Evolutionary conservation across 2,113 vertebrate genomes (phyloP).

Genomic region (Mesocricetus auratus): DNA sequence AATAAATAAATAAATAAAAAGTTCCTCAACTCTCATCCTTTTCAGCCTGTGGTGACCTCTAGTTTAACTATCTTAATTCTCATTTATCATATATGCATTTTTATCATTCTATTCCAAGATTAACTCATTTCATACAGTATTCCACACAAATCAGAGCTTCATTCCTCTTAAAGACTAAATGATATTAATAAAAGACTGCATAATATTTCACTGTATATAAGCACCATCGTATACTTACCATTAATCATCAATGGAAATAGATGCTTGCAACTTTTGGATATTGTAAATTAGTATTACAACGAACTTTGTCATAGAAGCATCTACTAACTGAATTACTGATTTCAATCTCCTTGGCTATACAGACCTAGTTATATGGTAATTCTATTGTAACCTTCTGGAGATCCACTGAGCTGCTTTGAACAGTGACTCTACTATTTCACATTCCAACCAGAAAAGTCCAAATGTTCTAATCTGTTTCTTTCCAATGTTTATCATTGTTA

Average conservation of each 20-base stretch:
- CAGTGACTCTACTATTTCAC: not conserved
- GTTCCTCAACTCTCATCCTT: not conserved
- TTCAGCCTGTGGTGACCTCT: not conserved
- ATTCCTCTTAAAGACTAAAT: conserved; percentile 1
- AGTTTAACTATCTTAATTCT: not conserved
- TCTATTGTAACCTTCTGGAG: not conserved
- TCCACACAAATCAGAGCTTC: not conserved
- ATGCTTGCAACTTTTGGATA: not conserved
- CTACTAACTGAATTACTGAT: not conserved
- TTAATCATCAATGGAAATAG: not conserved
- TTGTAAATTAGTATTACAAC: not conserved
- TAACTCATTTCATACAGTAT: not conserved
- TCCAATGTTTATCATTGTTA: not conserved
- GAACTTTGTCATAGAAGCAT: not conserved
- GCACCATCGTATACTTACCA: not conserved
- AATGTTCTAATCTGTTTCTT: not conserved
- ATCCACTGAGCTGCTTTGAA: not conserved
- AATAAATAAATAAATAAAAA: no score
- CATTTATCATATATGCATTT: not conserved
- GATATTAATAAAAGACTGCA: no score
- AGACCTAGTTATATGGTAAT: not conserved
- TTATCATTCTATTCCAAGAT: not conserved
- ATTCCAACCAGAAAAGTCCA: not conserved
- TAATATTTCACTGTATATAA: not conserved
- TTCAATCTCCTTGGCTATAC: not conserved